phyloP scores from a whole-genome alignment of 2,797 vertebrate species.

The Podarcis lilfordi region DNA sequence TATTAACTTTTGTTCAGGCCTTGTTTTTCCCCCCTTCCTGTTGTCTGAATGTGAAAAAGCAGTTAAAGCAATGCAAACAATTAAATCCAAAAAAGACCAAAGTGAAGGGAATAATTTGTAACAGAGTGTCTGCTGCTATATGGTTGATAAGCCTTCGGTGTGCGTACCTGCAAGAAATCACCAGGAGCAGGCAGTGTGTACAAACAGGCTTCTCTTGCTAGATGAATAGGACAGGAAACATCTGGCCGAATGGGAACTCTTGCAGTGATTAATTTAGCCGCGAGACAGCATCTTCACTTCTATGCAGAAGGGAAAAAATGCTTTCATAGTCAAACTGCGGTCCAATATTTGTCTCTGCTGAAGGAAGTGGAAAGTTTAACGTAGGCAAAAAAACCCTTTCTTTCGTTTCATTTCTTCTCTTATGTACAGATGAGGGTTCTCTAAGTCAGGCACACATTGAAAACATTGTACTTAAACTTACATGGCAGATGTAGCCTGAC shows the following conservation, averaged over 20 bases:
- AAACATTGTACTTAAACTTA: too few species aligned
- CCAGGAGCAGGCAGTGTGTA: neutral
- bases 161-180: neutral
- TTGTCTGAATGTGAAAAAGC: neutral
- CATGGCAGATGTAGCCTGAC: too few species aligned
- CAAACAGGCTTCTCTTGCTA: neutral
- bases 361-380: neutral
- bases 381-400: neutral
- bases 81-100: neutral
- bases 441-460: neutral
- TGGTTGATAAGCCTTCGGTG: neutral
- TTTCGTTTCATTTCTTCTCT: slow-evolving; percentile 7
- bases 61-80: neutral
- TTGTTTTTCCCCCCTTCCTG: neutral
- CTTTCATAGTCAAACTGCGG: neutral
- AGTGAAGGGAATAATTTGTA: neutral
- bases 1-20: neutral
- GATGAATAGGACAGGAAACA: slow-evolving; percentile 18
- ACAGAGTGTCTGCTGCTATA: neutral
- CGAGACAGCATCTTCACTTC: slow-evolving; percentile 1
- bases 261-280: slow-evolving; percentile 1
- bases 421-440: neutral
- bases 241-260: neutral
- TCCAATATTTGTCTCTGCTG: neutral
- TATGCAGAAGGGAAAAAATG: neutral